Evolutionary conservation across 2,113 vertebrate species (phyloP).

Genomic region (Eudorcas thomsonii): DNA sequence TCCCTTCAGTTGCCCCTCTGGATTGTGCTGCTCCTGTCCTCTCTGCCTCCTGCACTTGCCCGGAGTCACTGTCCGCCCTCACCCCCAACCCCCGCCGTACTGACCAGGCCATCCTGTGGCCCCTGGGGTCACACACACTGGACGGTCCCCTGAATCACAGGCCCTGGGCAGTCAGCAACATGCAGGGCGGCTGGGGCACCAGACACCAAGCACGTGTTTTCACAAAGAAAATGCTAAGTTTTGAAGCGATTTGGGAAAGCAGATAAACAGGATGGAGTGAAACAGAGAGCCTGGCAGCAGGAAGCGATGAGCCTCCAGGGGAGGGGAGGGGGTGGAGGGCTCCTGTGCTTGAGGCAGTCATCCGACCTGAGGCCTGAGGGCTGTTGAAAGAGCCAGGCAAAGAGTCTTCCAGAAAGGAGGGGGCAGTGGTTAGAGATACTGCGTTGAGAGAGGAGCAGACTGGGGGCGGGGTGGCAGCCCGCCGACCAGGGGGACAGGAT

Average conservation of each 20-base stretch:
- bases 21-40: no score
- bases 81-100: no score
- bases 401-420: neutral
- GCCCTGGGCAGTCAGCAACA: neutral
- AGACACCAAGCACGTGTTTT: neutral
- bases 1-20: neutral
- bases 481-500: neutral
- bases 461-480: neutral
- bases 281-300: no score
- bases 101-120: neutral
- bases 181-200: no score
- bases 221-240: neutral
- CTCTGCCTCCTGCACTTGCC: neutral
- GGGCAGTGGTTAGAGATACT: neutral
- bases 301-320: no score
- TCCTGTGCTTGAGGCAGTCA: accelerated
- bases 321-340: neutral
- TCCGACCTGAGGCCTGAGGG: neutral
- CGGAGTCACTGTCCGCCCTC: accelerated
- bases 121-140: neutral
- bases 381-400: neutral
- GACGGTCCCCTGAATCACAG: neutral
- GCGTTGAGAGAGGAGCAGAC: neutral
- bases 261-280: neutral
- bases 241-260: neutral